phyloP scores from a whole-genome alignment of 2,888 invertebrate genomes.

The Callyntrura sp. region DNA sequence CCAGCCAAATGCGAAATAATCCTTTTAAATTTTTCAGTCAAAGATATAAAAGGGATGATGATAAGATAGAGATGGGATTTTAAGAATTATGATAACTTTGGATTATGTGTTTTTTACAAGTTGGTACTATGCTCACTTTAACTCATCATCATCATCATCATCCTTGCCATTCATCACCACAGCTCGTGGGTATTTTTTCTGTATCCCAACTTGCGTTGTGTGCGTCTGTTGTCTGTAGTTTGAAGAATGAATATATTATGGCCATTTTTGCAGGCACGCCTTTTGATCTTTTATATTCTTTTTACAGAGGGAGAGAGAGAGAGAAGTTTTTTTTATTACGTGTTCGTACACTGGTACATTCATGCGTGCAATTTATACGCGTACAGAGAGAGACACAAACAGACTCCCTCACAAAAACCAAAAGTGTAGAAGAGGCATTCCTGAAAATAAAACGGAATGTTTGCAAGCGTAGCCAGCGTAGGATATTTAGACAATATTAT shows the following conservation, averaged over 20 bases:
- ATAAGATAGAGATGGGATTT: conserved; percentile 60
- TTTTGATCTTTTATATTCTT: conserved; percentile 37
- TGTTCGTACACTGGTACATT: background rate
- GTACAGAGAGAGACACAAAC: background rate
- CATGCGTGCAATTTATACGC: background rate
- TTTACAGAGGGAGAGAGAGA: too few species aligned
- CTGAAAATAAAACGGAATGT: too few species aligned
- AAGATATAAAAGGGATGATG: conserved; percentile 11
- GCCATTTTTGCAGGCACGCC: conserved; percentile 65
- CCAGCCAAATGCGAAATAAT: too few species aligned
- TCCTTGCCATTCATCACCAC: background rate
- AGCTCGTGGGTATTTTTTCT: background rate
- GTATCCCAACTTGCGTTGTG: background rate
- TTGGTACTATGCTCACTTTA: conserved; percentile 70
- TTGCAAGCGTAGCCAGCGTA: background rate
- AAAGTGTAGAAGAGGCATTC: too few species aligned
- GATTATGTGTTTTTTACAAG: conserved; percentile 58
- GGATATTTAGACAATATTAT: background rate
- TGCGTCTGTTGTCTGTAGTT: too few species aligned
- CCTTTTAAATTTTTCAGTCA: background rate
- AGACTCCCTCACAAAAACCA: background rate
- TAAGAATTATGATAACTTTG: conserved; percentile 49
- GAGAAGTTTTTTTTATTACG: conserved; percentile 6
- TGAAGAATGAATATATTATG: too few species aligned
- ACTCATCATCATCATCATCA: conserved; percentile 41